Conservation (phyloP, 1,140 invertebrate species). For the Leptinotarsa lineolata region DNA sequence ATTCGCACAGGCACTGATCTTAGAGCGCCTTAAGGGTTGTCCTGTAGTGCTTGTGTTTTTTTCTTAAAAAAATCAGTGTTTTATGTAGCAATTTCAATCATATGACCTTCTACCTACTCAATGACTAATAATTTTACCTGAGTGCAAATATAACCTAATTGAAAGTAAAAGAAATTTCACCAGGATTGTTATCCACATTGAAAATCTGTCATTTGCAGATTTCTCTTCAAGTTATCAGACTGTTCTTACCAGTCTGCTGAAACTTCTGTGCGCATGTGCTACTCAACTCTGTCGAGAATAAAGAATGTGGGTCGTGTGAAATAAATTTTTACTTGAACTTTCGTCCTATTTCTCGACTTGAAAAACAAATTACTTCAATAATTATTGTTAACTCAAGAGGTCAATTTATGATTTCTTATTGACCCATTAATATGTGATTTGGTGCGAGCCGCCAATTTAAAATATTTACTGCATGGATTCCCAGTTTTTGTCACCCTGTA, state of each 20-base stretch:
- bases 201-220: neutral
- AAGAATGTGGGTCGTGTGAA: neutral
- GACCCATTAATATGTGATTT: neutral
- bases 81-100: too few relatives aligned
- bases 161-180: too few relatives aligned
- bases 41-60: too few relatives aligned
- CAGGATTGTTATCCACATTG: too few relatives aligned
- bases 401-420: neutral
- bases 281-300: neutral
- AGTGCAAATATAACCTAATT: too few relatives aligned
- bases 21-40: too few relatives aligned
- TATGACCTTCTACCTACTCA: too few relatives aligned
- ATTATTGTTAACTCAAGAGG: neutral
- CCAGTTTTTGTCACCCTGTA: neutral
- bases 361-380: slow-evolving; percentile 1
- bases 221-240: neutral
- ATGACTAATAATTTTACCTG: too few relatives aligned
- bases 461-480: neutral
- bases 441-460: neutral
- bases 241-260: neutral
- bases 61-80: too few relatives aligned
- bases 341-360: neutral
- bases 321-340: neutral
- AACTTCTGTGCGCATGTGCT: neutral
- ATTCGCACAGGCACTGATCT: too few relatives aligned